Evolutionary conservation across 1,140 invertebrate genomes (phyloP).

Genomic region (Homarus americanus): DNA sequence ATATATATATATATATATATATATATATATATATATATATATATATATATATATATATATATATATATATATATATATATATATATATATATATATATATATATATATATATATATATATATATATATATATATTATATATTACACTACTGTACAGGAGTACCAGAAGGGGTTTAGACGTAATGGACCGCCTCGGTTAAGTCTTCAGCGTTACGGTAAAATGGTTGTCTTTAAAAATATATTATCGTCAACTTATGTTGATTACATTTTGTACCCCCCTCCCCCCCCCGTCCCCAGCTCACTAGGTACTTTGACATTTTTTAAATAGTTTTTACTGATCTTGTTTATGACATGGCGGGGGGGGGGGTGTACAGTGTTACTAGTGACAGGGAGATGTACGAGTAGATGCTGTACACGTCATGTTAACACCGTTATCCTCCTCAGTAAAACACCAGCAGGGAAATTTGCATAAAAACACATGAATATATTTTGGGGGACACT

Average conservation of each 20-base stretch:
- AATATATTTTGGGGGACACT: no score
- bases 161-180: no score
- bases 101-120: slow-evolving; percentile 4
- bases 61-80: slow-evolving; percentile 20
- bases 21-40: slow-evolving; percentile 6
- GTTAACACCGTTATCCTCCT: no score
- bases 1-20: slow-evolving; percentile 6
- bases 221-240: no score
- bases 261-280: neutral
- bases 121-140: slow-evolving; percentile 1
- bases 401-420: no score
- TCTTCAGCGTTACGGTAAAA: neutral
- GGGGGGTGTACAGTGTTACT: no score
- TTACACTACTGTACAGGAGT: no score
- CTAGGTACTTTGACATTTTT: neutral
- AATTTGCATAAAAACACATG: no score
- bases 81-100: slow-evolving; percentile 11
- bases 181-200: no score
- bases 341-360: neutral
- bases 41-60: slow-evolving; percentile 16
- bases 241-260: neutral
- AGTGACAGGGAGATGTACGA: no score
- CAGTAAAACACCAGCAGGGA: no score
- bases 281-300: neutral
- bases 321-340: neutral